phyloP scores from a whole-genome alignment of 2,797 vertebrate species.

The Macropus fuliginosus region DNA sequence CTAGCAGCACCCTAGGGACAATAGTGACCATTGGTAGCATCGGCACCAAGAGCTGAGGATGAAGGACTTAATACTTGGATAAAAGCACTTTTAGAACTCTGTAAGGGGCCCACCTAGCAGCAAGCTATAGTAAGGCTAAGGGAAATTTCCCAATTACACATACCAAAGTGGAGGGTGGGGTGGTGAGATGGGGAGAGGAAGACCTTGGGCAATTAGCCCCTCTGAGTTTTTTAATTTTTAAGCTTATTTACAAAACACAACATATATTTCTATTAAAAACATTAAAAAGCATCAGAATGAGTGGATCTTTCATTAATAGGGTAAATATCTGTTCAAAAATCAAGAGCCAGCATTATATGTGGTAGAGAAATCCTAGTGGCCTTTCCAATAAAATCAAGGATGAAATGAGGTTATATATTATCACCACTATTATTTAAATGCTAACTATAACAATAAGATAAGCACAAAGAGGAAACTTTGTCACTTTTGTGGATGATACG shows the following conservation, averaged over 20 bases:
- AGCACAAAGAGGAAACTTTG: not conserved
- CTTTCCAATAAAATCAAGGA: not conserved
- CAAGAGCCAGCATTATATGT: not conserved
- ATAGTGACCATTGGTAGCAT: not conserved
- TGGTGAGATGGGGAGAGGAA: not conserved
- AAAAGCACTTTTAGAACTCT: not conserved
- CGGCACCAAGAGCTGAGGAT: not conserved
- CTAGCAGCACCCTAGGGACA: not conserved
- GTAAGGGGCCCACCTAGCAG: not conserved
- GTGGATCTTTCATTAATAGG: not conserved
- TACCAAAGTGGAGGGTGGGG: not conserved
- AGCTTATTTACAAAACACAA: not conserved
- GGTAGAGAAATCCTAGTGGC: not conserved
- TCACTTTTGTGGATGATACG: not conserved
- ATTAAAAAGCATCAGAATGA: not conserved
- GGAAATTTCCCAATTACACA: not conserved
- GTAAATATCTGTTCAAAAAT: not conserved
- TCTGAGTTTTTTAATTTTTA: not conserved
- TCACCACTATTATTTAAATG: not conserved
- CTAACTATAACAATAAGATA: not conserved
- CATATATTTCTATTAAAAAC: not conserved
- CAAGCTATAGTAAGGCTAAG: not conserved
- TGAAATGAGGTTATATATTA: not conserved
- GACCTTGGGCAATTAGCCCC: not conserved
- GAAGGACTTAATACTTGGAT: not conserved